Conservation (phyloP, 1,140 invertebrate genomes). For the Spodoptera frugiperda region DNA sequence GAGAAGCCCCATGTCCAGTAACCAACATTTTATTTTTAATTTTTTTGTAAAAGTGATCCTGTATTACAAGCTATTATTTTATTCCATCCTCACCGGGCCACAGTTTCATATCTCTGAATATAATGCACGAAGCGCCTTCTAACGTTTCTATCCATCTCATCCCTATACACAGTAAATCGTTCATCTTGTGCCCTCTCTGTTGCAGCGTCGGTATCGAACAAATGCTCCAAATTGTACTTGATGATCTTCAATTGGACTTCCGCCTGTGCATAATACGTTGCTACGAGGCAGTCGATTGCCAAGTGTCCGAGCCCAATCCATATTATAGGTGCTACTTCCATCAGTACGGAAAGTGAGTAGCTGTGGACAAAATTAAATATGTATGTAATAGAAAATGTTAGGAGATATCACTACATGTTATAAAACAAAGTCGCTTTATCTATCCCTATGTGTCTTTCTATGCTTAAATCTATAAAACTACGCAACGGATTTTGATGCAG, state of each 20-base stretch:
- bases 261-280: conserved; percentile 49
- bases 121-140: conserved; percentile 40
- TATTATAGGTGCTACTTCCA: conserved; percentile 8
- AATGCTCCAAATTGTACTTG: conserved; percentile 53
- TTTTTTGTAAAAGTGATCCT: too few species aligned
- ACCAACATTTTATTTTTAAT: too few species aligned
- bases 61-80: too few species aligned
- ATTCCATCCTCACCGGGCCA: conserved; percentile 42
- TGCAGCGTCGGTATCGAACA: conserved; percentile 41
- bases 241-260: conserved; percentile 55
- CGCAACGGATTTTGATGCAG: too few species aligned
- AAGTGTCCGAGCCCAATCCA: conserved; percentile 51
- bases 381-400: too few species aligned
- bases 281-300: conserved; percentile 47
- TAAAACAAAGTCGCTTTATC: too few species aligned
- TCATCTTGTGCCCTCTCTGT: too few species aligned
- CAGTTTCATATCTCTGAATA: conserved; percentile 48
- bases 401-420: too few species aligned
- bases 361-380: conserved; percentile 30
- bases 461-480: too few species aligned
- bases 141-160: conserved; percentile 25
- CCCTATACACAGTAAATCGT: conserved; percentile 27
- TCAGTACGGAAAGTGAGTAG: conserved; percentile 21
- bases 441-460: too few species aligned
- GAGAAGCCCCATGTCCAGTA: too few species aligned